Conservation (phyloP, 2,113 vertebrate species). For the Triplophysa siluroides region DNA sequence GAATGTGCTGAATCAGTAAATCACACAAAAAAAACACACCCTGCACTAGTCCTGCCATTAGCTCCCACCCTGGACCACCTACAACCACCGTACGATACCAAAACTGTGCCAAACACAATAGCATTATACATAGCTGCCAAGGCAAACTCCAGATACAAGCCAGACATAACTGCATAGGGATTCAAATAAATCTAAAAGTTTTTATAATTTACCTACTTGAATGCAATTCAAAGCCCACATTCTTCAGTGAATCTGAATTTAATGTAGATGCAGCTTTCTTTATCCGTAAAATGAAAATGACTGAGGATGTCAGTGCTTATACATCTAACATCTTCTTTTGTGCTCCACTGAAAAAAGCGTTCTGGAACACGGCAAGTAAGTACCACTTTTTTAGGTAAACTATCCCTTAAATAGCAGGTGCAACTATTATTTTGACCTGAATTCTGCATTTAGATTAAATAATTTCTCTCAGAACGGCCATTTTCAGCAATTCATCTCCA, state of each 20-base stretch:
- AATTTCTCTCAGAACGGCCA: neutral
- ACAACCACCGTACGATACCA: neutral
- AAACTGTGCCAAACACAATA: constrained; percentile 1
- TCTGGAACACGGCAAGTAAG: too few species aligned
- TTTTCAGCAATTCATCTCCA: neutral
- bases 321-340: too few species aligned
- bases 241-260: too few species aligned
- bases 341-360: too few species aligned
- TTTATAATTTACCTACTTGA: too few species aligned
- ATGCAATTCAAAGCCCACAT: too few species aligned
- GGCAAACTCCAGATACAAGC: neutral
- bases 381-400: neutral
- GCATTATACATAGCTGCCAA: neutral
- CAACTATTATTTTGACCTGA: neutral
- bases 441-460: constrained; percentile 13
- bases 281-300: too few species aligned
- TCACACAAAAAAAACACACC: neutral
- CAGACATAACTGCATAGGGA: neutral
- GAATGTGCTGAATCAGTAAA: constrained; percentile 41
- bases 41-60: neutral
- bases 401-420: neutral
- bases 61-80: constrained; percentile 20
- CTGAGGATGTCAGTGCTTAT: too few species aligned
- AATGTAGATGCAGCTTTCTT: too few species aligned
- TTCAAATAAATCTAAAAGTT: too few species aligned